A percentile compares a stretch with the other conserved stretches of the same genome.
phyloP scores from a whole-genome alignment of 1,140 invertebrate species.

The Lepidurus apus region DNA sequence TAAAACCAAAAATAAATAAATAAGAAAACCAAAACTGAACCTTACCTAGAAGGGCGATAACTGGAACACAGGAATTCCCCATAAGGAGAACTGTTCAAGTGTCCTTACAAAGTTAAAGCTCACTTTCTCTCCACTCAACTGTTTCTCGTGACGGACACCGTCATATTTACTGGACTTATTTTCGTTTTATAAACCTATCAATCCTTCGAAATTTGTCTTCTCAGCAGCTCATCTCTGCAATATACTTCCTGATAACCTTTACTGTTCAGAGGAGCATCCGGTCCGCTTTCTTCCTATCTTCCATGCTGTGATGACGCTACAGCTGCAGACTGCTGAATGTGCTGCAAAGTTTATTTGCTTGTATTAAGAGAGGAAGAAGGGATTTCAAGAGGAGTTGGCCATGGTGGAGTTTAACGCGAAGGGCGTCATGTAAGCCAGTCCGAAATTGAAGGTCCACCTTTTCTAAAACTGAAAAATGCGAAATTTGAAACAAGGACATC shows the following conservation, averaged over 20 bases:
- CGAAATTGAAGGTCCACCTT: no score
- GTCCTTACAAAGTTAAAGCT: neutral
- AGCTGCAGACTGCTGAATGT: neutral
- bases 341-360: no score
- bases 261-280: neutral
- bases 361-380: no score
- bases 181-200: neutral
- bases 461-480: no score
- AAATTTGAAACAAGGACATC: no score
- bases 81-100: neutral
- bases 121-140: neutral
- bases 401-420: no score
- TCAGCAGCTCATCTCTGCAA: constrained; percentile 9
- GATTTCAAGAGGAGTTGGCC: no score
- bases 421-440: no score
- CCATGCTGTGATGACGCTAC: neutral
- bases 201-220: neutral
- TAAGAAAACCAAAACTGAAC: neutral
- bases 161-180: neutral
- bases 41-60: constrained; percentile 16
- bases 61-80: constrained; percentile 12
- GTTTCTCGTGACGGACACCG: neutral
- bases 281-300: constrained; percentile 4
- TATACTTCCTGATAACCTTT: constrained; percentile 3
- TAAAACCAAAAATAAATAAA: neutral